A percentile compares a stretch with the other conserved stretches of the same genome.
These are phyloP conservation scores for Hypena proboscidalis DNA, from an alignment of 2,888 invertebrate species.

Conservation along the genomic window DNA sequence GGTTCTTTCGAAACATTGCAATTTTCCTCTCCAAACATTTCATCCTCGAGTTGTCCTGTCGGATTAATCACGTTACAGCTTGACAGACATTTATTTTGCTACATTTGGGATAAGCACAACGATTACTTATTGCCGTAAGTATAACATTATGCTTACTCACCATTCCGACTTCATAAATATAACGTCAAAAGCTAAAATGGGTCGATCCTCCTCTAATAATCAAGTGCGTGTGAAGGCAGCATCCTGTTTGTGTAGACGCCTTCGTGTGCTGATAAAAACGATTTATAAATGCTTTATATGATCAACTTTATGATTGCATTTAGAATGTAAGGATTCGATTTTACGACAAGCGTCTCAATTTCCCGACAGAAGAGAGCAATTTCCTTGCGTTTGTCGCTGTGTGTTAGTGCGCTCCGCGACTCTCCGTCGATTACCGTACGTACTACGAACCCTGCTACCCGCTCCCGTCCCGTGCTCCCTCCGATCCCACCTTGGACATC, in stretches of 20 bases:
- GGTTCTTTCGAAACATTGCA: slow-evolving; percentile 54
- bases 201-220: slow-evolving; percentile 6
- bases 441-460: no score
- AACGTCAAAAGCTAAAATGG: slow-evolving; percentile 26
- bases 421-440: slow-evolving; percentile 28
- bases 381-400: slow-evolving; percentile 72
- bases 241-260: slow-evolving; percentile 12
- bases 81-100: slow-evolving; percentile 45
- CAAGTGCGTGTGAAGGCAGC: background rate
- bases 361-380: slow-evolving; percentile 71
- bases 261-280: slow-evolving; percentile 25
- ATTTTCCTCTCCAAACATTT: slow-evolving; percentile 65
- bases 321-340: slow-evolving; percentile 57
- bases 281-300: slow-evolving; percentile 45
- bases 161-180: slow-evolving; percentile 4
- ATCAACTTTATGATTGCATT: slow-evolving; percentile 50
- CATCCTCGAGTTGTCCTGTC: slow-evolving; percentile 54
- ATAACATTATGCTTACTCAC: slow-evolving; percentile 19
- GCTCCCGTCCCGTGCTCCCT: slow-evolving; percentile 17
- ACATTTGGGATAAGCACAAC: slow-evolving; percentile 28
- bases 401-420: slow-evolving; percentile 27
- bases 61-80: slow-evolving; percentile 61
- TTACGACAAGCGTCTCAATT: slow-evolving; percentile 72
- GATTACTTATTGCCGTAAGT: slow-evolving; percentile 16
- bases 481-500: slow-evolving; percentile 32